Evolutionary conservation across 2,797 vertebrate species (phyloP).

Genomic region (Rhadinocentrus ornatus): DNA sequence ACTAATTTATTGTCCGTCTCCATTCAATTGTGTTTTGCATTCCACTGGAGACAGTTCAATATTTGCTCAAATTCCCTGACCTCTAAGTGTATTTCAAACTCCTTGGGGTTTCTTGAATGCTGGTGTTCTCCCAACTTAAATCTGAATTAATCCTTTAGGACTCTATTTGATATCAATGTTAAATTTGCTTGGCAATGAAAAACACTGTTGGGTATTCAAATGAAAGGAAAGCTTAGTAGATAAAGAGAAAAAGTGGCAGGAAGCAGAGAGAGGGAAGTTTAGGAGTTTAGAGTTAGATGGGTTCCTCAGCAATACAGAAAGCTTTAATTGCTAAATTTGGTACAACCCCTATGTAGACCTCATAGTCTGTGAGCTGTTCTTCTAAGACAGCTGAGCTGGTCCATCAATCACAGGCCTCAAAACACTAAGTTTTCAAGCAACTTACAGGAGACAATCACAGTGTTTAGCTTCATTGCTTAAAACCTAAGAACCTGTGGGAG

Average conservation of each 20-base stretch:
- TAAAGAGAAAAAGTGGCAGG: slow-evolving; percentile 35
- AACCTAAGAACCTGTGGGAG: slow-evolving; percentile 47
- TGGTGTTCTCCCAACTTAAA: slow-evolving; percentile 32
- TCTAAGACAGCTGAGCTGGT: slow-evolving; percentile 49
- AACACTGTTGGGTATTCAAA: slow-evolving; percentile 42
- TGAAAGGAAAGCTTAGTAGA: slow-evolving; percentile 57
- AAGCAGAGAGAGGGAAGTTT: slow-evolving; percentile 18
- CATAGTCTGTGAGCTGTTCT: slow-evolving; percentile 49
- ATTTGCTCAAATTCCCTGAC: slow-evolving; percentile 67
- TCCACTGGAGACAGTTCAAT: slow-evolving; percentile 66
- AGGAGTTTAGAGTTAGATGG: slow-evolving; percentile 38
- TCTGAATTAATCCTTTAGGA: slow-evolving; percentile 50
- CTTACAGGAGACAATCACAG: slow-evolving; percentile 46
- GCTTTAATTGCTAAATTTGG: slow-evolving; percentile 74
- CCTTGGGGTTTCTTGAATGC: slow-evolving; percentile 46
- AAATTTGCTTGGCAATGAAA: slow-evolving; percentile 26
- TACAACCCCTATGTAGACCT: slow-evolving; percentile 67
- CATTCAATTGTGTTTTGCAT: slow-evolving; percentile 68
- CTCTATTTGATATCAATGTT: slow-evolving; percentile 33
- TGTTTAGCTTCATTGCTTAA: slow-evolving; percentile 52
- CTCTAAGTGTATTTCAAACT: slow-evolving; percentile 61
- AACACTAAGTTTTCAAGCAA: slow-evolving; percentile 56
- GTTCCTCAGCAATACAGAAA: slow-evolving; percentile 59
- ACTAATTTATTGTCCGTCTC: slow-evolving; percentile 72
- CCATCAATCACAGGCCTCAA: slow-evolving; percentile 68